Evolutionary conservation across 2,888 invertebrate genomes (phyloP).

Genomic region (Xylota segnis): DNA sequence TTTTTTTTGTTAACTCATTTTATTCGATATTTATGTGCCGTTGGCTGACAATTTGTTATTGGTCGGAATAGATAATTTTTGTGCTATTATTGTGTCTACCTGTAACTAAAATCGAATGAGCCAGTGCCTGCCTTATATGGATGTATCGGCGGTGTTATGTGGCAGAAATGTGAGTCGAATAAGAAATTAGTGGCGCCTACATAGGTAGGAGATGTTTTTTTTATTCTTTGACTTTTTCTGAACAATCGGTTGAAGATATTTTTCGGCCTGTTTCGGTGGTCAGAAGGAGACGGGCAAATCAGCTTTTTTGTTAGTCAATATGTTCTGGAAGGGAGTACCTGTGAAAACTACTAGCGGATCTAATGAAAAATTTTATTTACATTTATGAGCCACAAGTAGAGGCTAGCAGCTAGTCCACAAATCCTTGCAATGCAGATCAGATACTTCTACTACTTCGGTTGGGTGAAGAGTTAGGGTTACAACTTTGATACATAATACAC

Average conservation of each 20-base stretch:
- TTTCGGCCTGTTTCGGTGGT: slow-evolving; percentile 19
- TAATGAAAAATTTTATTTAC: too few species aligned
- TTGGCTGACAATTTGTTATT: slow-evolving; percentile 70
- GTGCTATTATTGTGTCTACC: slow-evolving; percentile 46
- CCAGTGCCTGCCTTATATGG: slow-evolving; percentile 61
- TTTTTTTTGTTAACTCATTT: slow-evolving; percentile 41
- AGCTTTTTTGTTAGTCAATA: not conserved
- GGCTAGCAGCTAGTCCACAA: too few species aligned
- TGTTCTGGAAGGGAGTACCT: too few species aligned
- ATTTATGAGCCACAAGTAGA: too few species aligned
- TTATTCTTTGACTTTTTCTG: not conserved
- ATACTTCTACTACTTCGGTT: too few species aligned
- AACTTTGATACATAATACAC: too few species aligned
- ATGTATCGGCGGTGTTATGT: slow-evolving; percentile 58
- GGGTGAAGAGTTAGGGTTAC: too few species aligned
- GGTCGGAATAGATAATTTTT: slow-evolving; percentile 67
- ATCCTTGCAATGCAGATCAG: too few species aligned
- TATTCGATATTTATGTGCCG: slow-evolving; percentile 59
- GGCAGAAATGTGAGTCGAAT: slow-evolving; percentile 65
- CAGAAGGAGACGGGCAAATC: slow-evolving; percentile 12
- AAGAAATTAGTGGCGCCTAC: slow-evolving; percentile 67
- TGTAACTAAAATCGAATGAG: slow-evolving; percentile 54
- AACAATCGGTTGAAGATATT: slow-evolving; percentile 30
- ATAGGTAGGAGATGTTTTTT: not conserved
- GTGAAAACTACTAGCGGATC: too few species aligned